Conservation (phyloP, 2,797 vertebrate species). For the Babyrousa celebensis region DNA sequence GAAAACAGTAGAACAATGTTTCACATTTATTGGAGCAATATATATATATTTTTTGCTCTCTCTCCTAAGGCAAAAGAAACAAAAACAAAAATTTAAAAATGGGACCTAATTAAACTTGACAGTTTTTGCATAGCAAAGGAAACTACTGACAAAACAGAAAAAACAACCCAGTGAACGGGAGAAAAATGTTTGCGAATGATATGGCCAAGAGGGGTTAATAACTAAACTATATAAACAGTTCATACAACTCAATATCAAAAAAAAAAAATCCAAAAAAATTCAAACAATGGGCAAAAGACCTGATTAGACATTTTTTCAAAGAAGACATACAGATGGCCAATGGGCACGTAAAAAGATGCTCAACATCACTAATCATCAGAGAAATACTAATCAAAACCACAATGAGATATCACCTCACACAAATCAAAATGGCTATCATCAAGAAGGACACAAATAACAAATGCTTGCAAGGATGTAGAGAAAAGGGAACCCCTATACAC, state of each 20-base stretch:
- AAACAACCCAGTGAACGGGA: neutral
- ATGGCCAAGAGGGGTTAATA: neutral
- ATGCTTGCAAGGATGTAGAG: neutral
- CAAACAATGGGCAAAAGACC: neutral
- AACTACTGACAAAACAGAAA: neutral
- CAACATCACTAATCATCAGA: neutral
- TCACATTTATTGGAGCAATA: neutral
- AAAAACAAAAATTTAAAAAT: neutral
- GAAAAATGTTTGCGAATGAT: neutral
- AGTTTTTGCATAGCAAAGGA: too few species aligned
- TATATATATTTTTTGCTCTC: neutral
- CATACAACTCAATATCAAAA: neutral
- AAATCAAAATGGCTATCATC: neutral
- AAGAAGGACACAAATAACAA: neutral
- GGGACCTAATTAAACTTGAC: neutral
- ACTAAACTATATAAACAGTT: neutral
- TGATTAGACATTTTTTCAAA: too few species aligned
- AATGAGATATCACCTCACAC: neutral
- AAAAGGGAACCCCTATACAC: neutral
- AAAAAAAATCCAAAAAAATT: too few species aligned
- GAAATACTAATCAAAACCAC: neutral
- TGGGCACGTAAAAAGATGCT: neutral
- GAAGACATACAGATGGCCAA: too few species aligned
- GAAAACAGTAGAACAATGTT: neutral
- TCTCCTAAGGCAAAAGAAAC: neutral